A percentile compares a stretch with the other conserved stretches of the same genome.
Evolutionary conservation across 2,888 invertebrate genomes (phyloP).

Genomic region (Tortrix viridana): DNA sequence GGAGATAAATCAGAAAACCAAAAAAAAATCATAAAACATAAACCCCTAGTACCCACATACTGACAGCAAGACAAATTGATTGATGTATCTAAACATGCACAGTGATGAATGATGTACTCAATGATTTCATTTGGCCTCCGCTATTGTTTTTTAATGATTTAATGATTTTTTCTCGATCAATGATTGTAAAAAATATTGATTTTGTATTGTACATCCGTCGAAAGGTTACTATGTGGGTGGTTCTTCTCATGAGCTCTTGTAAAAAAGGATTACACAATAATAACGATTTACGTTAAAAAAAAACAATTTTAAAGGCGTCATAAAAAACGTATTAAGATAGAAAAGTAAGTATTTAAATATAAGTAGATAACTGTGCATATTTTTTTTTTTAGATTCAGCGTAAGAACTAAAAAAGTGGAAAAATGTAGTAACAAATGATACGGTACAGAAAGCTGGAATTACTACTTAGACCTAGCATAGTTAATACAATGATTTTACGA

Average conservation of each 20-base stretch:
- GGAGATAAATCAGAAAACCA: not conserved
- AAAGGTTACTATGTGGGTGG: constrained; percentile 37
- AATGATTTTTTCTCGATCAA: constrained; percentile 42
- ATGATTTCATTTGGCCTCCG: constrained; percentile 77
- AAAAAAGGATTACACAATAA: constrained; percentile 5
- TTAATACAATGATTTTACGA: not conserved
- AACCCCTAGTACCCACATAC: constrained; percentile 41
- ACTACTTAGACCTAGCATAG: not conserved
- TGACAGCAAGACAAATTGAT: constrained; percentile 65
- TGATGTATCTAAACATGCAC: constrained; percentile 68
- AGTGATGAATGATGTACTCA: constrained; percentile 61
- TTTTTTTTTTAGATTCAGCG: no score
- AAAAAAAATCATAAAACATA: no score
- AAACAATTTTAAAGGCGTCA: no score
- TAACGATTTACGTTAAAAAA: no score
- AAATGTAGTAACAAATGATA: no score
- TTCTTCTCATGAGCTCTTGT: constrained; percentile 7
- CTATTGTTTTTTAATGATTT: constrained; percentile 56
- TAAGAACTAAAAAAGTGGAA: no score
- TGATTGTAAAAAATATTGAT: constrained; percentile 36
- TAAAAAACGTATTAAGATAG: no score
- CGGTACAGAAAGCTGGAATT: no score
- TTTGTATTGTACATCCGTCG: constrained; percentile 16
- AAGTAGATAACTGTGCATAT: no score
- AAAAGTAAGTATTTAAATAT: no score